Evolutionary conservation across 2,113 vertebrate species (phyloP), one percentile per base, ranked within the genome.

Genomic region (Gorsachius goisagi): DNA sequence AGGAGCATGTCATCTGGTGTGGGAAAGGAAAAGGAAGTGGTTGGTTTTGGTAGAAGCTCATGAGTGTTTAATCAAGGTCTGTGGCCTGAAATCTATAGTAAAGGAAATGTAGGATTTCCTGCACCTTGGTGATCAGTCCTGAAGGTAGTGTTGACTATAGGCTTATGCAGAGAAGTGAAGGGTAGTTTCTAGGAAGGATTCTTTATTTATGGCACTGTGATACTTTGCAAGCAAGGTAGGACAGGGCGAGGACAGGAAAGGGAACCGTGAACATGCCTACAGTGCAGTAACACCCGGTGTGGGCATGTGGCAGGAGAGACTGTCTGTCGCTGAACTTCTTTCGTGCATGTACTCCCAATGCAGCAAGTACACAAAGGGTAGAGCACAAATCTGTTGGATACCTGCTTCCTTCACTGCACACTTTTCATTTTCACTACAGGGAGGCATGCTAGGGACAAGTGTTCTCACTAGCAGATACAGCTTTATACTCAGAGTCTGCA

Each of bases 391-490:
- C 58, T 1, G 0, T 49, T 19, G 30, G 21, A 23, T 49, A 47
- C 15, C 58, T 47, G 20, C 39, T 68, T 83, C 53, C 49, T 45
- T 60, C 33, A 19, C n/a, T 26, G 32, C 33, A 15, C 3, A 0
- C 18, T 79, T 53, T 64, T 44, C 0, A 1, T 45, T 55, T 37
- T 82, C 32, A 16, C 47, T 55, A 2, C 45, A 28, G 32, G 56
- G 85, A 62, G n/a, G 18, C 49, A 15, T 2, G 4, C 44, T 62
- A 33, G 47, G 28, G 13, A 71, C 26, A 75, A 81, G 33, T 12
- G 74, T 28, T 60, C 41, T 69, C 3, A 2, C 27, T 37, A 18
- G 12, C 1, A 1, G n/a, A 45, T 35, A 41, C 0, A 63, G 44
- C n/a, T 75, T 75, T 41, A 53, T 11, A 8, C 44, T 55, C 23